These are phyloP conservation scores for Gracilinanus agilis DNA, from an alignment of 2,113 vertebrate genomes.

Conservation along the genomic window DNA sequence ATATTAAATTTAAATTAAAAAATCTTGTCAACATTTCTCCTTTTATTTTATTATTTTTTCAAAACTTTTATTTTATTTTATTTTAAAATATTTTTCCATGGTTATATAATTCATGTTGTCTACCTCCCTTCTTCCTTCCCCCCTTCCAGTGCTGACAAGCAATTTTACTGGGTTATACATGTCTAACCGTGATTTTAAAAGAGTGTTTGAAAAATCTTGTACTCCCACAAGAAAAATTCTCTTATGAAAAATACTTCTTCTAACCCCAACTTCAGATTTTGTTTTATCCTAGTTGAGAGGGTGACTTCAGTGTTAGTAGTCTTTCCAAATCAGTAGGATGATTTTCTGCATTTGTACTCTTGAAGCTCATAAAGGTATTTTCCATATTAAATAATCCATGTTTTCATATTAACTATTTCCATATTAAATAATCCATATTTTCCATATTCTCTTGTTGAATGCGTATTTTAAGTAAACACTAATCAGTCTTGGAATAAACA, in stretches of 20 bases:
- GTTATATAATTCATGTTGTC: too few species aligned
- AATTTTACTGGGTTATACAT: too few species aligned
- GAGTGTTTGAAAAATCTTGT: slow-evolving; percentile 41
- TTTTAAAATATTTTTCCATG: too few species aligned
- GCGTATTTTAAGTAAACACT: slow-evolving; percentile 4
- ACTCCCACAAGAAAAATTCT: neutral
- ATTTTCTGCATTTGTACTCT: slow-evolving; percentile 16
- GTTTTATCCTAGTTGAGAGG: neutral
- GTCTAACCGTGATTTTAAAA: slow-evolving; percentile 17
- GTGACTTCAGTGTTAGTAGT: neutral
- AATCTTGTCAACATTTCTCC: neutral
- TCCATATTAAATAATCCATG: too few species aligned
- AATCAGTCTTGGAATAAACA: slow-evolving; percentile 14
- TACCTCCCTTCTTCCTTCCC: too few species aligned
- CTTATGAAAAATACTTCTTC: neutral
- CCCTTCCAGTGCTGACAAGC: too few species aligned
- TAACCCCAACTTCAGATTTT: neutral
- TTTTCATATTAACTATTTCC: too few species aligned
- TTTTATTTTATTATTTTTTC: too few species aligned
- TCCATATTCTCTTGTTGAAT: slow-evolving; percentile 12
- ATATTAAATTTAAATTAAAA: slow-evolving; percentile 21
- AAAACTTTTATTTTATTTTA: too few species aligned
- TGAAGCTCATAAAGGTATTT: neutral
- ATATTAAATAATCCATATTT: too few species aligned
- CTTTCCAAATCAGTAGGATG: neutral